A percentile compares a stretch with the other conserved stretches of the same genome.
Evolutionary conservation across 2,113 vertebrate genomes (phyloP).

Genomic region (Tachuris rubrigastra): DNA sequence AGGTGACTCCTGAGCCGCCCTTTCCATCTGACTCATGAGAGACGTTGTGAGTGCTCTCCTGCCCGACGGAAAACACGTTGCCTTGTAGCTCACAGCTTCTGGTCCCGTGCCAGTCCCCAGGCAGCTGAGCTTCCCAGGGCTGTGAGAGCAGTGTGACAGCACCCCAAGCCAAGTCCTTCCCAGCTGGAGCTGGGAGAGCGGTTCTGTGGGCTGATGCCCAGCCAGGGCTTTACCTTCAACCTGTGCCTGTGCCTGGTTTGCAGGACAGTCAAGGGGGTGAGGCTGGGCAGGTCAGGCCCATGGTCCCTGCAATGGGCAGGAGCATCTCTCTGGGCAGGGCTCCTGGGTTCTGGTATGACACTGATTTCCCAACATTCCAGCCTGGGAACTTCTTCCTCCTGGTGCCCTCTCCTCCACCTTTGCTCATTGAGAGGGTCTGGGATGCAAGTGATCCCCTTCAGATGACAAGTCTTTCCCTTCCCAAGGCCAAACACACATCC

Average conservation of each 20-base stretch:
- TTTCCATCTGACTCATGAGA: conserved; percentile 39
- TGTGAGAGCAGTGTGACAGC: accelerated
- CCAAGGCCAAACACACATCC: not conserved
- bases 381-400: not conserved
- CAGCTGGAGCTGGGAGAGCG: not conserved
- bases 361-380: not conserved
- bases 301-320: accelerated
- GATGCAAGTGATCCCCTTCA: not conserved
- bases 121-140: not conserved
- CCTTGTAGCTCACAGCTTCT: not conserved
- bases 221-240: not conserved
- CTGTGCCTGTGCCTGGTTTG: not conserved
- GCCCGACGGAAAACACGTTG: not conserved
- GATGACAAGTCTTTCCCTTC: not conserved
- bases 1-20: conserved; percentile 42
- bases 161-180: not conserved
- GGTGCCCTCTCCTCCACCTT: not conserved
- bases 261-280: not conserved
- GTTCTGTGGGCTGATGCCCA: not conserved
- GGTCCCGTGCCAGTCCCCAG: not conserved
- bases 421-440: not conserved
- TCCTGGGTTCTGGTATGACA: not conserved
- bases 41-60: not conserved
- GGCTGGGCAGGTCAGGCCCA: not conserved
- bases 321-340: not conserved